phyloP scores from a whole-genome alignment of 35 echinoderm and acorn worm genomes.

The Eucidaris tribuloides region DNA sequence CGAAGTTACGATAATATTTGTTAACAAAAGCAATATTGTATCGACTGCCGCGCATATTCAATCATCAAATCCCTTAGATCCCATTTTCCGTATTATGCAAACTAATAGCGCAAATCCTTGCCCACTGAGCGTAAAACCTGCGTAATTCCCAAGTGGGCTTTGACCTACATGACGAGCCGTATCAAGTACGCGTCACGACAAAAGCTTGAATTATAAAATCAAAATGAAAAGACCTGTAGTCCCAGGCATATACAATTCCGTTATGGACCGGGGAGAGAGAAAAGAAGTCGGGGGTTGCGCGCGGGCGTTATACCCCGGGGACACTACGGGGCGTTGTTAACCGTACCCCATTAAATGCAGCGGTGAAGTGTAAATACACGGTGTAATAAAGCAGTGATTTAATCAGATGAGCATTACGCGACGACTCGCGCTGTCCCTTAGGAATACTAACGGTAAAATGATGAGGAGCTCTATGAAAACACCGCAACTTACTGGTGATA shows the following conservation, averaged over 20 bases:
- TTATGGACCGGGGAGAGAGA: not conserved
- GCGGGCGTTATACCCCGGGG: not conserved
- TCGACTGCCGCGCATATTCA: no score
- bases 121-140: not conserved
- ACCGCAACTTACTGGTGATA: not conserved
- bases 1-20: no score
- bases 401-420: constrained; percentile 12
- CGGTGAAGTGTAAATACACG: constrained; percentile 25
- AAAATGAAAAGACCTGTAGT: not conserved
- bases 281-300: not conserved
- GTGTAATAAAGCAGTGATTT: constrained; percentile 28
- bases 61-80: no score
- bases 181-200: no score
- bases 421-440: not conserved
- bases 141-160: not conserved
- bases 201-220: no score
- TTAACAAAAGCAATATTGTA: not conserved
- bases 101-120: not conserved
- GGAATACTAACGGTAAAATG: constrained; percentile 24
- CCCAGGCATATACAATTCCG: not conserved
- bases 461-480: constrained; percentile 25
- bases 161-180: not conserved
- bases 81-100: no score
- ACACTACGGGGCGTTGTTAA: not conserved
- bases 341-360: not conserved